Conservation (phyloP, 92 coral and sea anemone genomes). For the Porites evermanni region DNA sequence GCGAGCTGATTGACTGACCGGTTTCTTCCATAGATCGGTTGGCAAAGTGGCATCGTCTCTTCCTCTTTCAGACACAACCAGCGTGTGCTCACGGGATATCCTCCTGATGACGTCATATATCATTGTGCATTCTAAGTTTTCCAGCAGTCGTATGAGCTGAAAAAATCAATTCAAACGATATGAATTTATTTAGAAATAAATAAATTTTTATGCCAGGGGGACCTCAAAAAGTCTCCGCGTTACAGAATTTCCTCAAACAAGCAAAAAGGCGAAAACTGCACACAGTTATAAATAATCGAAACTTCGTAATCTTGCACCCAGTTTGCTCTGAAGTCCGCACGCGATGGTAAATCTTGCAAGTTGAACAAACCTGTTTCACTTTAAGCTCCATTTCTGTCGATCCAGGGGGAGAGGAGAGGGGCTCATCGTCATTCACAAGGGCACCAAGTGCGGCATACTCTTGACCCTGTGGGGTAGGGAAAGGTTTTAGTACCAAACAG, state of each 20-base stretch:
- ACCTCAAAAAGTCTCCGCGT: too few relatives aligned
- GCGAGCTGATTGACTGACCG: slow-evolving; percentile 60
- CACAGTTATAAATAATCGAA: too few relatives aligned
- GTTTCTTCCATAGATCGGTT: slow-evolving; percentile 96
- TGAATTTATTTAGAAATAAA: neutral
- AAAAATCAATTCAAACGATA: neutral
- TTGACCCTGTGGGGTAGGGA: slow-evolving; percentile 75
- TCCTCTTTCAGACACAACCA: slow-evolving; percentile 96
- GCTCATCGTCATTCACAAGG: slow-evolving; percentile 93
- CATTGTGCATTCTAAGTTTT: slow-evolving; percentile 97
- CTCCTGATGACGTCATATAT: slow-evolving; percentile 91
- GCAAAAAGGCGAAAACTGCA: too few relatives aligned
- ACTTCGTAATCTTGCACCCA: neutral
- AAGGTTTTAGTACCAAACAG: neutral
- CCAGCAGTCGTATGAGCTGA: slow-evolving; percentile 87
- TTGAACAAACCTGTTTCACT: slow-evolving; percentile 89
- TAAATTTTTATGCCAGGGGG: too few relatives aligned
- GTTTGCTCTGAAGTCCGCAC: neutral
- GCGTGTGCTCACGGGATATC: slow-evolving; percentile 97
- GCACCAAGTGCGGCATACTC: slow-evolving; percentile 95
- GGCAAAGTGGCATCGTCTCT: slow-evolving; percentile 99
- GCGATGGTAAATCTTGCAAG: neutral
- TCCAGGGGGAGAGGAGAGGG: slow-evolving; percentile 95
- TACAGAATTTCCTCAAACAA: too few relatives aligned
- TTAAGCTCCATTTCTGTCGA: slow-evolving; percentile 98